Percentiles rank a stretch among this genome's conserved stretches.
Evolutionary conservation across 23 tunicate species (phyloP).

Genomic region (Halocynthia aurantium): DNA sequence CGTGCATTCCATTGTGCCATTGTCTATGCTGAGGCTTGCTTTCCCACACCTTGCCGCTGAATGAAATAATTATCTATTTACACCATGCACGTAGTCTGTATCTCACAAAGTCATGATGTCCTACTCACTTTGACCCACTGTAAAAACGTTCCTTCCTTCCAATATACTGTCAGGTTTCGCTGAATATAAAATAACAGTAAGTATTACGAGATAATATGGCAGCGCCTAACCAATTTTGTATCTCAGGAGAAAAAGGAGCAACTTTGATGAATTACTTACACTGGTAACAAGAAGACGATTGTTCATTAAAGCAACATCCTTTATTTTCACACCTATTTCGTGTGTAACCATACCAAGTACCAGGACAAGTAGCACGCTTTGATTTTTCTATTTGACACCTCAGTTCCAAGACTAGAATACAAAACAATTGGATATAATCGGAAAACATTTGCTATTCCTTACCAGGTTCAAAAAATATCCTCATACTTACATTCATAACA

Average conservation of each 20-base stretch:
- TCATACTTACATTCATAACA: background rate
- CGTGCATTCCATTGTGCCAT: background rate
- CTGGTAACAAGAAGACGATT: background rate
- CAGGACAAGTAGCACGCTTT: background rate
- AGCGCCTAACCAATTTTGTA: too few relatives aligned
- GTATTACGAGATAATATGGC: too few relatives aligned
- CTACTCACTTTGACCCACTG: too few relatives aligned
- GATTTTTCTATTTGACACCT: background rate
- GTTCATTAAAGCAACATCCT: constrained; percentile 8
- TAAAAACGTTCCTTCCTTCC: too few relatives aligned
- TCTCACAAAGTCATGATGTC: too few relatives aligned
- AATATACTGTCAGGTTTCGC: too few relatives aligned
- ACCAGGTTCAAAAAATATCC: background rate
- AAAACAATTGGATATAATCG: background rate
- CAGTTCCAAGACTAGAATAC: background rate
- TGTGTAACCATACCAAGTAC: constrained; percentile 6
- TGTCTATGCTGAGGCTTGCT: background rate
- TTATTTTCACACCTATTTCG: background rate
- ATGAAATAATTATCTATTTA: background rate
- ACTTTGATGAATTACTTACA: background rate
- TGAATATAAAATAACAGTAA: too few relatives aligned
- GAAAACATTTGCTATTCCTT: background rate
- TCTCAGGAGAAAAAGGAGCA: too few relatives aligned
- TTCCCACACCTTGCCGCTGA: background rate
- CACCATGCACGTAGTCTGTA: too few relatives aligned